Conservation (phyloP, 2,888 invertebrate species). For the Euphydryas editha region DNA sequence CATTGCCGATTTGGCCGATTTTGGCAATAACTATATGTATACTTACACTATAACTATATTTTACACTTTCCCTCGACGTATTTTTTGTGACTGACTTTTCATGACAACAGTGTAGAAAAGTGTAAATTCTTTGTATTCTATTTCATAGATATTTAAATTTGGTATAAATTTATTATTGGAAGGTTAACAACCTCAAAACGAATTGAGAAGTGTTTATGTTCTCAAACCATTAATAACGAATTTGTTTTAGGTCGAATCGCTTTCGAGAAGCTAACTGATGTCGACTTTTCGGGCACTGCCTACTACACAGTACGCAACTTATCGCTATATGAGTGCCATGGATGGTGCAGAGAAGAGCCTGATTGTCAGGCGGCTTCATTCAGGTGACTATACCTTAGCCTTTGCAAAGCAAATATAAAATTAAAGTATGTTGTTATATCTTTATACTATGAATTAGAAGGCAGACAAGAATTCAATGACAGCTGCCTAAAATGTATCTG, state of each 20-base stretch:
- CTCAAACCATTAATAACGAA: constrained; percentile 21
- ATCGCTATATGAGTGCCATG: constrained; percentile 96
- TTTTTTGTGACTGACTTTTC: no score
- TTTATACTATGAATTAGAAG: no score
- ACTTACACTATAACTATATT: no score
- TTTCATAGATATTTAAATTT: neutral
- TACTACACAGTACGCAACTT: constrained; percentile 96
- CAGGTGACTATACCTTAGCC: constrained; percentile 67
- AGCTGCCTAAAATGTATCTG: neutral
- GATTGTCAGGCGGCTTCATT: constrained; percentile 97
- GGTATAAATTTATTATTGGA: neutral
- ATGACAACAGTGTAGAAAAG: no score
- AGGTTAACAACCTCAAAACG: constrained; percentile 10
- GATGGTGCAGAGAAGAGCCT: constrained; percentile 96
- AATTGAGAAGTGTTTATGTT: neutral
- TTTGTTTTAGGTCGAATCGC: constrained; percentile 89
- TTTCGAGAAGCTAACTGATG: constrained; percentile 96
- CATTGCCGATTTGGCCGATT: no score
- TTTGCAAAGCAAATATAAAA: constrained; percentile 5
- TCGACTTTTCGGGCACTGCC: constrained; percentile 94
- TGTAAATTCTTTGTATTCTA: no score
- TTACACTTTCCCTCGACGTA: no score
- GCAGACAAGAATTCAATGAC: no score
- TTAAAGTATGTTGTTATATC: no score
- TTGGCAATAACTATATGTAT: no score